These are phyloP conservation scores for Spinibarbus caldwelli DNA, from an alignment of 2,797 vertebrate genomes.

Conservation along the genomic window DNA sequence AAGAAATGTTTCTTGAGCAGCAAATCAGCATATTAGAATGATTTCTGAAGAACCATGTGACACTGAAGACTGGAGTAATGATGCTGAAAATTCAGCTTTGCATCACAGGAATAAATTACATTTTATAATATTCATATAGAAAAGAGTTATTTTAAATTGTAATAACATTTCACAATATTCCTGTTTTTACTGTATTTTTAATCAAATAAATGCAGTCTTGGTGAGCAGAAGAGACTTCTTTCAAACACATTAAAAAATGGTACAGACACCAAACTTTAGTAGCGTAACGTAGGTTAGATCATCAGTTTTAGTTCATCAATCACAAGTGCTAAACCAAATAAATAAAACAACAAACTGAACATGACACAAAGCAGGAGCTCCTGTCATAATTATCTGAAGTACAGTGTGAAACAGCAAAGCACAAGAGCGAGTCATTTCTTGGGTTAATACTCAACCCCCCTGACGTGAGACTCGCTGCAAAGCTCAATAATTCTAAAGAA, in stretches of 20 bases:
- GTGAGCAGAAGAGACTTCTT: neutral
- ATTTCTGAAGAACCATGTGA: neutral
- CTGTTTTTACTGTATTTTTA: neutral
- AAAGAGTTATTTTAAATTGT: neutral
- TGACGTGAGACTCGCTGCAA: constrained; percentile 1
- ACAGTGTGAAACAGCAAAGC: too few relatives aligned
- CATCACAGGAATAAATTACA: neutral
- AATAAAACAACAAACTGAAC: neutral
- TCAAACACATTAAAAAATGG: neutral
- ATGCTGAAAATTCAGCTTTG: neutral
- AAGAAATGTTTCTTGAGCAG: neutral
- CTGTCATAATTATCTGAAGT: neutral
- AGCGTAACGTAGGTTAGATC: neutral
- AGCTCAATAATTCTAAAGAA: constrained; percentile 29
- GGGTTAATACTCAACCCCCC: neutral
- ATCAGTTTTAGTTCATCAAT: too few relatives aligned
- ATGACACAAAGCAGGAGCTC: neutral
- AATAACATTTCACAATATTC: neutral
- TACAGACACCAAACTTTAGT: neutral
- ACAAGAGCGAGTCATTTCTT: neutral
- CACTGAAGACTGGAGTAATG: neutral
- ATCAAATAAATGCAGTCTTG: neutral
- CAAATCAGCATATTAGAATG: neutral
- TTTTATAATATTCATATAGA: neutral
- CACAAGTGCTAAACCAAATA: too few relatives aligned